phyloP scores from a whole-genome alignment of 2,888 invertebrate species.

The Drosophila neoperkinsi region DNA sequence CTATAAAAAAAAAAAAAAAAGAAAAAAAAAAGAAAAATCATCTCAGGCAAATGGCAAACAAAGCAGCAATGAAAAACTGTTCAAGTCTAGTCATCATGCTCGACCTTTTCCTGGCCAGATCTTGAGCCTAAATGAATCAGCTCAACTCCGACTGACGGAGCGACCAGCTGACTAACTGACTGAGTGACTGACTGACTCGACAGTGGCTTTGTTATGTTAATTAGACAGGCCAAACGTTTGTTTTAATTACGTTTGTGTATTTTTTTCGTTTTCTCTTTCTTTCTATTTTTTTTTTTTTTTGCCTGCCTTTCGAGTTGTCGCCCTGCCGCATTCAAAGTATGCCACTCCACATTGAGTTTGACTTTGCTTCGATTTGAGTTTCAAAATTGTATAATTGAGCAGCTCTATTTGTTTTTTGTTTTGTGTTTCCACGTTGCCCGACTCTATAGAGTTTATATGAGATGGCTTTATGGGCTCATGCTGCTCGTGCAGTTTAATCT shows the following conservation, averaged over 20 bases:
- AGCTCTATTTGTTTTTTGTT: not conserved
- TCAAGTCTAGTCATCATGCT: conserved; percentile 38
- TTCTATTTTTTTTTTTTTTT: not conserved
- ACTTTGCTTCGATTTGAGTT: conserved; percentile 61
- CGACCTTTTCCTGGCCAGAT: conserved; percentile 54
- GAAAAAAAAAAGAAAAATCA: conserved; percentile 21
- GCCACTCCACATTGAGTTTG: conserved; percentile 47
- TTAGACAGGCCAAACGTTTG: conserved; percentile 72
- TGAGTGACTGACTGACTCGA: conserved; percentile 48
- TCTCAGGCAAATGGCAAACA: conserved; percentile 53
- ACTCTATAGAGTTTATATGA: not conserved
- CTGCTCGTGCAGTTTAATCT: conserved; percentile 47
- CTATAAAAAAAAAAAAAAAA: not conserved
- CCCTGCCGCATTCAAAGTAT: conserved; percentile 61
- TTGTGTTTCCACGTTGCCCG: not conserved
- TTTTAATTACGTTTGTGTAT: conserved; percentile 71
- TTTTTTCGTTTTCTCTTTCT: not conserved
- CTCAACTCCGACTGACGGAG: conserved; percentile 12
- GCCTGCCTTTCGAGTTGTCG: conserved; percentile 49
- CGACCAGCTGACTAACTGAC: conserved; percentile 11
- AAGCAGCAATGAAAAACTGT: conserved; percentile 42
- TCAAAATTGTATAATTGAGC: conserved; percentile 32
- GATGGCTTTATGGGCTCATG: conserved; percentile 1
- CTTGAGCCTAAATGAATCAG: conserved; percentile 46
- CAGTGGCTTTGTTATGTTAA: conserved; percentile 77